A percentile compares a stretch with the other conserved stretches of the same genome.
phyloP scores from a whole-genome alignment of 1,140 invertebrate species.

The Palaemon carinicauda region DNA sequence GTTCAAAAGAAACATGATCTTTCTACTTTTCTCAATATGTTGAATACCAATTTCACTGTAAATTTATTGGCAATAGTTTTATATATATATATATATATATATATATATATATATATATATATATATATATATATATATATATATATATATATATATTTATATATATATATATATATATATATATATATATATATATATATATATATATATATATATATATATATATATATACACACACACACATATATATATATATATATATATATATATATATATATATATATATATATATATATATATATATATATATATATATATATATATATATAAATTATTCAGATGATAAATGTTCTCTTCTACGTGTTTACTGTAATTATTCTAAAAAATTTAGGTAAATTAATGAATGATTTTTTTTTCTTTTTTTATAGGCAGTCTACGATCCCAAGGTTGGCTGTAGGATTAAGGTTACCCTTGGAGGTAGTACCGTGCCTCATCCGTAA shows the following conservation, averaged over 20 bases:
- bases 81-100: neutral
- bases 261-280: neutral
- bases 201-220: slow-evolving; percentile 21
- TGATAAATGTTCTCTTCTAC: neutral
- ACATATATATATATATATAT: neutral
- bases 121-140: neutral
- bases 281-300: neutral
- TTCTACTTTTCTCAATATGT: no score
- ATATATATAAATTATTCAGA: no score
- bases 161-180: neutral
- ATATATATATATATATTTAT: neutral
- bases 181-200: slow-evolving; percentile 21
- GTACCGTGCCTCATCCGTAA: no score
- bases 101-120: neutral
- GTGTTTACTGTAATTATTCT: no score
- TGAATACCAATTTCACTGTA: no score
- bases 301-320: neutral
- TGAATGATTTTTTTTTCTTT: no score
- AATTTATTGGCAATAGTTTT: no score
- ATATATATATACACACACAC: slow-evolving; percentile 3
- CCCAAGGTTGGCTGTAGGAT: no score
- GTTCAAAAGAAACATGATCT: no score
- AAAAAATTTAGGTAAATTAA: no score
- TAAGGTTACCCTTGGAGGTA: no score
- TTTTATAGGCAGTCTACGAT: no score